Evolutionary conservation across 2,113 vertebrate species (phyloP).

Genomic region (Lanius ludovicianus): DNA sequence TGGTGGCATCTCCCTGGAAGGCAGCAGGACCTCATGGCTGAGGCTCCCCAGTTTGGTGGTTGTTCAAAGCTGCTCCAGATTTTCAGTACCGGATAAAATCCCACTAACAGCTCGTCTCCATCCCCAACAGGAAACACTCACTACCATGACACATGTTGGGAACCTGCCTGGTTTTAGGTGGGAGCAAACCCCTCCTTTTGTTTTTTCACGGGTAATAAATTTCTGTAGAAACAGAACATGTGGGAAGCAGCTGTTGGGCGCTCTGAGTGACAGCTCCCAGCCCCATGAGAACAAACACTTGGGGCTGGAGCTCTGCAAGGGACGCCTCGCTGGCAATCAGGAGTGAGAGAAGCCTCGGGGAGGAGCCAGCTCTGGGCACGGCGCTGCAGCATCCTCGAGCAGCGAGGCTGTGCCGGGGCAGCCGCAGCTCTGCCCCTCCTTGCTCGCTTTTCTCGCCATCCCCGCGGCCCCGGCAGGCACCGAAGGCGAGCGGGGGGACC

Average conservation of each 20-base stretch:
- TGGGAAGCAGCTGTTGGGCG: neutral
- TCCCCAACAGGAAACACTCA: accelerated
- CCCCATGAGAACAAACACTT: neutral
- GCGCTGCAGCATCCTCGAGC: neutral
- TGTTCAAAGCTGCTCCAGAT: neutral
- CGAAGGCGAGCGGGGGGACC: neutral
- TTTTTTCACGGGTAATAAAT: accelerated
- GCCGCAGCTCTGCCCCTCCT: neutral
- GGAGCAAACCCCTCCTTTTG: neutral
- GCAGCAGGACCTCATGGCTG: accelerated
- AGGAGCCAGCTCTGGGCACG: neutral
- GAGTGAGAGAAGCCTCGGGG: neutral
- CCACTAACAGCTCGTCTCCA: accelerated
- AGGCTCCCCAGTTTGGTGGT: neutral
- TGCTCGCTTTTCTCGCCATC: neutral
- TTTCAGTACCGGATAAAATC: neutral
- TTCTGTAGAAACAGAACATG: accelerated
- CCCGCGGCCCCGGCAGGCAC: neutral
- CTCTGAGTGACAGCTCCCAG: neutral
- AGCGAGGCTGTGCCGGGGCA: neutral
- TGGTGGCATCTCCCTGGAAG: accelerated
- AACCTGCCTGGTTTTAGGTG: neutral
- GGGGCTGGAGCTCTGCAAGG: neutral
- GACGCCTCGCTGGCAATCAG: accelerated
- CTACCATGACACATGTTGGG: neutral